phyloP scores from a whole-genome alignment of 64 coral and sea anemone genomes.

The Hydrozoanthus tunicans region DNA sequence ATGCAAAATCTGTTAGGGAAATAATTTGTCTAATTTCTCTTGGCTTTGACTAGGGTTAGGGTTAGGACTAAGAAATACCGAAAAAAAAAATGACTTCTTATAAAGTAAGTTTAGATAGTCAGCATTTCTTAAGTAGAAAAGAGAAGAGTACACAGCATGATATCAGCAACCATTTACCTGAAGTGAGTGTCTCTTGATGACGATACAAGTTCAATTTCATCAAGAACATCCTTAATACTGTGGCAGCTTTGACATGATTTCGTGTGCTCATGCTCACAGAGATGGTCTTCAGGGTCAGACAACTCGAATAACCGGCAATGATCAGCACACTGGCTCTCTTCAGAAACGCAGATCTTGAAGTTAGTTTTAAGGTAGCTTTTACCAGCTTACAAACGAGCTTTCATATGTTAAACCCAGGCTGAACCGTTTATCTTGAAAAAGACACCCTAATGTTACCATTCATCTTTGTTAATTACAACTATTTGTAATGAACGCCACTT shows the following conservation, averaged over 20 bases:
- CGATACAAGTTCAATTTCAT: not conserved
- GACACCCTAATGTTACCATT: no score
- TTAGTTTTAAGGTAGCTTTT: slow-evolving; percentile 58
- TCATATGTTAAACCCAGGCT: slow-evolving; percentile 26
- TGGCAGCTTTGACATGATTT: slow-evolving; percentile 2
- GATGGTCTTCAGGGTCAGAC: not conserved
- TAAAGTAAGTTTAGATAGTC: no score
- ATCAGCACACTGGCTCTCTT: slow-evolving; percentile 51
- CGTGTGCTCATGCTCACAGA: not conserved
- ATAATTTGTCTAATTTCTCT: no score
- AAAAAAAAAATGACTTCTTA: no score
- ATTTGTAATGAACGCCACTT: no score
- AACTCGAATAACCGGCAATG: slow-evolving; percentile 48
- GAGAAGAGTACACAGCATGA: no score
- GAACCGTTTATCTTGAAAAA: not conserved
- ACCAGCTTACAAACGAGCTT: slow-evolving; percentile 49
- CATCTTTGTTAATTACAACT: no score
- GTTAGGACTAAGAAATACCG: no score
- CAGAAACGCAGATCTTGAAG: slow-evolving; percentile 48
- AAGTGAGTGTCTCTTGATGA: not conserved
- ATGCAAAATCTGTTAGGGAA: no score
- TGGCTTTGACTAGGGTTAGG: no score
- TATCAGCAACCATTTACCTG: not conserved
- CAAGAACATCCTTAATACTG: not conserved
- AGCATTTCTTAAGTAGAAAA: no score